These are phyloP conservation scores for Dendropsophus ebraccatus DNA, from an alignment of 2,113 vertebrate species.

Conservation along the genomic window DNA sequence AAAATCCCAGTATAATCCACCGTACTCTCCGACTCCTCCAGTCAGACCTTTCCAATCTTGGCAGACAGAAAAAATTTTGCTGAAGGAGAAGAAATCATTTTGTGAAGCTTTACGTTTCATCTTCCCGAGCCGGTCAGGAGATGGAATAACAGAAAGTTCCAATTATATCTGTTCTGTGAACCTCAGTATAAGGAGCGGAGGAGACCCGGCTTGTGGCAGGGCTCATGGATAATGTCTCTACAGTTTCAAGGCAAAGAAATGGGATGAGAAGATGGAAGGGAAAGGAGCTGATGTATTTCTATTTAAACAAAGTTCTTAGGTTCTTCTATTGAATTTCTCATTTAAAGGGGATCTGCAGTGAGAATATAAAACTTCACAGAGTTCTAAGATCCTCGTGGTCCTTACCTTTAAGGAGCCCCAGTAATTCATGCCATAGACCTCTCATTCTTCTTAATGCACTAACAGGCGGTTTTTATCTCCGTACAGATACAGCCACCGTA, in stretches of 20 bases:
- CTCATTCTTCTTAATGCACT: neutral
- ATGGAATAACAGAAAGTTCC: neutral
- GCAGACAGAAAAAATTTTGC: neutral
- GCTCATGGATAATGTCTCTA: neutral
- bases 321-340: neutral
- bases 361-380: neutral
- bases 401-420: neutral
- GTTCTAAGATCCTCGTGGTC: neutral
- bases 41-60: neutral
- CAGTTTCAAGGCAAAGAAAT: neutral
- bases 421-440: neutral
- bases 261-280: neutral
- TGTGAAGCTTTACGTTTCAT: neutral
- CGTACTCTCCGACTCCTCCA: neutral
- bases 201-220: neutral
- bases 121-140: neutral
- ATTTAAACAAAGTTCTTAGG: no score
- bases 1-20: neutral
- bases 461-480: neutral
- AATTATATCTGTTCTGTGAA: neutral
- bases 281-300: no score
- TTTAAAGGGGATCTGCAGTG: no score
- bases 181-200: neutral
- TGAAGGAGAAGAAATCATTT: neutral
- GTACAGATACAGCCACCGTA: no score